phyloP scores from a whole-genome alignment of 1,140 invertebrate genomes.

The Littorina saxatilis region DNA sequence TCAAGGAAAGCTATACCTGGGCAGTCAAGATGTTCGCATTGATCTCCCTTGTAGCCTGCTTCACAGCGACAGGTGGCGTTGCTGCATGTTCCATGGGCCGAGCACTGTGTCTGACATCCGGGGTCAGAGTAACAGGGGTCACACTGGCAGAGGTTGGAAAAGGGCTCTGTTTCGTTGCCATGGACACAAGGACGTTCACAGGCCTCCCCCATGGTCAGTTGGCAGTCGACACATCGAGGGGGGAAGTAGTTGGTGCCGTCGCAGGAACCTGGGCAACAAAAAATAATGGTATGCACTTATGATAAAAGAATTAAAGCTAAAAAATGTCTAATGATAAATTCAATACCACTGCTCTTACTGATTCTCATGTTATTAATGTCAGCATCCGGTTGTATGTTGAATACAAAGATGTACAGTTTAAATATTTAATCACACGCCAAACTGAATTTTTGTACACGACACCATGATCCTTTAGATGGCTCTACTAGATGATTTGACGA shows the following conservation, averaged over 20 bases:
- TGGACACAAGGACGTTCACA: conserved; percentile 66
- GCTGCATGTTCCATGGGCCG: conserved; percentile 53
- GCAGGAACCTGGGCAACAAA: conserved; percentile 52
- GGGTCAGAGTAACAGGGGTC: conserved; percentile 60
- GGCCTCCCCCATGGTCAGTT: conserved; percentile 57
- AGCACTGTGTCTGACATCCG: conserved; percentile 60
- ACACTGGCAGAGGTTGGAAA: conserved; percentile 57
- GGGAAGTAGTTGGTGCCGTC: conserved; percentile 50
- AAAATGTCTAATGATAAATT: not conserved
- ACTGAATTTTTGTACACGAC: too few relatives aligned
- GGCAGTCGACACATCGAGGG: conserved; percentile 65
- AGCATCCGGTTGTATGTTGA: too few relatives aligned
- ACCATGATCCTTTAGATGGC: too few relatives aligned
- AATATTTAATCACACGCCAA: too few relatives aligned
- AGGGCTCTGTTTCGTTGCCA: conserved; percentile 57
- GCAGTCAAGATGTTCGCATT: conserved; percentile 63
- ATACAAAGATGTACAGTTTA: too few relatives aligned
- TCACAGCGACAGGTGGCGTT: conserved; percentile 71
- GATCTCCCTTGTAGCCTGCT: conserved; percentile 68
- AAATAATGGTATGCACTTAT: not conserved
- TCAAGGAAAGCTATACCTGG: too few relatives aligned
- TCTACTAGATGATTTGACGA: too few relatives aligned
- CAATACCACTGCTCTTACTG: too few relatives aligned
- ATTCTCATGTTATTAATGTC: too few relatives aligned
- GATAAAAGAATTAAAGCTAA: not conserved